Percentiles rank a stretch among this genome's conserved stretches.
These are phyloP conservation scores for Stigmatopora nigra DNA, from an alignment of 2,113 vertebrate species.

Conservation along the genomic window DNA sequence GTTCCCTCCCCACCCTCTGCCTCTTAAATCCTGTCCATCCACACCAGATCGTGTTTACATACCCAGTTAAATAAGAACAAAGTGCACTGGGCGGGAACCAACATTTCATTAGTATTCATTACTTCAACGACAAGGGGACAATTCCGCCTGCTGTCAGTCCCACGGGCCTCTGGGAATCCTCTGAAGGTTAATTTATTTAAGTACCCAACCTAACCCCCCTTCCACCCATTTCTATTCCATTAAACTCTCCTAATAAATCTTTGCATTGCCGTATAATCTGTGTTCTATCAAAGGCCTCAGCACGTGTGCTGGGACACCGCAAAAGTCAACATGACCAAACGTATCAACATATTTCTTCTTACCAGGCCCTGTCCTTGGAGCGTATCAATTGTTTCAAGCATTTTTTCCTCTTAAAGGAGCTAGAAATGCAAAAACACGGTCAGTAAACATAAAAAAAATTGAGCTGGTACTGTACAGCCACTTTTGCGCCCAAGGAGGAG, in stretches of 20 bases:
- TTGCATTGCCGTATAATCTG: constrained; percentile 69
- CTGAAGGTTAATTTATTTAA: constrained; percentile 78
- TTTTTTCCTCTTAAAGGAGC: not conserved
- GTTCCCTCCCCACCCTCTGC: constrained; percentile 10
- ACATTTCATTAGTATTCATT: constrained; percentile 69
- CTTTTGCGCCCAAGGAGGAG: too few relatives aligned
- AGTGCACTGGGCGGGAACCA: constrained; percentile 40
- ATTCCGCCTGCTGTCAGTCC: constrained; percentile 54
- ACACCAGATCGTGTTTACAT: constrained; percentile 27
- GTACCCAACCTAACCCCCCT: constrained; percentile 41
- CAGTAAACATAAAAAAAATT: too few relatives aligned
- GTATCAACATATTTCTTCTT: not conserved
- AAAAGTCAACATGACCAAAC: not conserved
- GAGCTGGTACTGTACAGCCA: too few relatives aligned
- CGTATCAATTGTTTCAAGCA: not conserved
- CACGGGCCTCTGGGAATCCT: constrained; percentile 54
- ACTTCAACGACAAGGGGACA: constrained; percentile 57
- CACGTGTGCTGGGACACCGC: constrained; percentile 25
- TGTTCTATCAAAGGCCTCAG: constrained; percentile 46
- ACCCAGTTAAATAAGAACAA: constrained; percentile 29
- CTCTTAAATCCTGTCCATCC: constrained; percentile 15
- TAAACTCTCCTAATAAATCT: constrained; percentile 74
- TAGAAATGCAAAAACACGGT: too few relatives aligned
- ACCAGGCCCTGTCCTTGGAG: not conserved
- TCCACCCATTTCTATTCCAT: constrained; percentile 72